Evolutionary conservation across 2,113 vertebrate genomes (phyloP), one percentile per base, ranked within the genome.

Genomic region (Tursiops truncatus): DNA sequence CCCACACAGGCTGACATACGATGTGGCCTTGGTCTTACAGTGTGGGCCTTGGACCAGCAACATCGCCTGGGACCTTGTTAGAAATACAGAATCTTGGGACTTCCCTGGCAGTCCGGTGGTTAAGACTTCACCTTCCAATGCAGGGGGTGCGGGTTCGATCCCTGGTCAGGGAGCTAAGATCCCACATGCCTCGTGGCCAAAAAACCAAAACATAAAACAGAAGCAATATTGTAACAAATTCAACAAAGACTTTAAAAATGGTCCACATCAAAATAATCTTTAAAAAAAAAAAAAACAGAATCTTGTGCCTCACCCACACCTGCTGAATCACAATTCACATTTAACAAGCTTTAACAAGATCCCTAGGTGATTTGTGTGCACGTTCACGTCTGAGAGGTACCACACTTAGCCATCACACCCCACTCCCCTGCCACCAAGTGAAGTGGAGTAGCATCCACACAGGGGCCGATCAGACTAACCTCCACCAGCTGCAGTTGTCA

Each of bases 371-470:
- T 18, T 0, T 2, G n/a, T 14, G 36, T 20, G 6, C 17, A 4
- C 5, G 9, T 13, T 41, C 17, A 62, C 26, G 8, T 21, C 50
- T 11, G 26, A 63, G n/a, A 47, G 31, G 28, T 3, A 6, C 50
- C 8, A 26, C 4, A 44, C 31, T 41, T 5, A 2, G 17, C 50
- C 6, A 58, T 26, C 36, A 33, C 17, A 8, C 4, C 15, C 68
- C 5, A 21, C 62, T 25, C 36, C 18, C 63, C 25, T 26, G 60
- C 41, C 60, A 38, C 58, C 58, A 25, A 58, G 60, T n/a, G 31
- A 63, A 28, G 21, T 0, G 0, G 18, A 18, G 31, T 8, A 44
- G 56, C 41, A 31, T 38, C 70, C 36, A 23, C 62, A 81, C 50
- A 36, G 17, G 67, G 41, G 44, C 21, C 8, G 0, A 18, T 10